These are phyloP conservation scores for Lepus americanus DNA, from an alignment of 2,113 vertebrate species.

Conservation along the genomic window DNA sequence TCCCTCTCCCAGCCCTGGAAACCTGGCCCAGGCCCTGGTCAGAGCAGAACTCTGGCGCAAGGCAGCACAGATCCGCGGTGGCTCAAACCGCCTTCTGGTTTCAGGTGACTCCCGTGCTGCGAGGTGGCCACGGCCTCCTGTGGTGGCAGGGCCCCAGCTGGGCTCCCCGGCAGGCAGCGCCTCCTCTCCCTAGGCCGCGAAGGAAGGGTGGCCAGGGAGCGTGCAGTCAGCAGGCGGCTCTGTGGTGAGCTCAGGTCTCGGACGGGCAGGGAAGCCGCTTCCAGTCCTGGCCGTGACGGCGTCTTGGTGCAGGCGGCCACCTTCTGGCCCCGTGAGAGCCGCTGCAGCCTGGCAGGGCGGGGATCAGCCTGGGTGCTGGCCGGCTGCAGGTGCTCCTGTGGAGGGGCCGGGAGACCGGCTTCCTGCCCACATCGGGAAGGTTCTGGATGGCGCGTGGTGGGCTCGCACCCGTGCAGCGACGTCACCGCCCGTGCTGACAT, in stretches of 20 bases:
- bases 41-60: background rate
- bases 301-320: fast-evolving
- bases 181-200: fast-evolving
- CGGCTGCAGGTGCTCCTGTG: fast-evolving
- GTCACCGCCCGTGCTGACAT: too few species aligned
- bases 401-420: fast-evolving
- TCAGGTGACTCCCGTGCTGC: fast-evolving
- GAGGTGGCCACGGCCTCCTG: background rate
- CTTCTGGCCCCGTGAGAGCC: fast-evolving
- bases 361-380: background rate
- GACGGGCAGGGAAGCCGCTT: background rate
- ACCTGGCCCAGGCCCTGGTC: fast-evolving
- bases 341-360: fast-evolving
- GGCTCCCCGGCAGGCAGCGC: fast-evolving
- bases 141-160: background rate
- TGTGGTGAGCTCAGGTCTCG: background rate
- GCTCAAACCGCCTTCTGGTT: background rate
- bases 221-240: background rate
- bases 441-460: fast-evolving
- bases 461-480: fast-evolving
- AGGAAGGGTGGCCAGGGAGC: background rate
- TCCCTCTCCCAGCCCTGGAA: fast-evolving
- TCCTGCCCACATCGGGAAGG: fast-evolving
- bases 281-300: fast-evolving
- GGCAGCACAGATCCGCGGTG: fast-evolving